Evolutionary conservation across 2,888 invertebrate species (phyloP).

Genomic region (Biston betularia): DNA sequence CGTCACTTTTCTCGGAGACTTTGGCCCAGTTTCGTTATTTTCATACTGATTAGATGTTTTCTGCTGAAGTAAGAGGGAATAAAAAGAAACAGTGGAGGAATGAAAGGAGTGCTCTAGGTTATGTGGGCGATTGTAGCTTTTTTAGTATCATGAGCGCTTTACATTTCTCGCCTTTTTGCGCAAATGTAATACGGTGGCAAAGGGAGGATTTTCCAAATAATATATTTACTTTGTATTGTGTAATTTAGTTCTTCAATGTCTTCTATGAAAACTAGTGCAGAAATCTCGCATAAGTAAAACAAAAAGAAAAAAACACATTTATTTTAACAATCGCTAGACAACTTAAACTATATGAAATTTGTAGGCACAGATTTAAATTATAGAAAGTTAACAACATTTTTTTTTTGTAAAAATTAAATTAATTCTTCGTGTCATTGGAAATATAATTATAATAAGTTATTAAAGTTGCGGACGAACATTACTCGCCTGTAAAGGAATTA

Average conservation of each 20-base stretch:
- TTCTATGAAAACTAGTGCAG: no score
- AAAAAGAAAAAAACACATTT: no score
- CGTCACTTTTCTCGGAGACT: constrained; percentile 43
- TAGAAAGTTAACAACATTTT: no score
- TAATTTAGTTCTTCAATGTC: not conserved
- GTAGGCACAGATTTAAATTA: no score
- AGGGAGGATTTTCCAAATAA: not conserved
- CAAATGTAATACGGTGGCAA: constrained; percentile 13
- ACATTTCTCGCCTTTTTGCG: constrained; percentile 13
- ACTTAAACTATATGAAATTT: no score
- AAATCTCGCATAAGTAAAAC: no score
- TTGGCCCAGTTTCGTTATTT: constrained; percentile 48
- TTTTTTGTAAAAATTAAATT: no score
- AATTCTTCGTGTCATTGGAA: no score
- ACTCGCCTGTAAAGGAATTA: no score
- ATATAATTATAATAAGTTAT: no score
- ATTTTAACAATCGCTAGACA: no score
- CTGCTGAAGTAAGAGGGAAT: constrained; percentile 2
- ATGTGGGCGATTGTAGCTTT: constrained; percentile 13
- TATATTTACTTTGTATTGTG: constrained; percentile 2
- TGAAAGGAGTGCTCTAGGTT: constrained; percentile 32
- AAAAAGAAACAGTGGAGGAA: constrained; percentile 18
- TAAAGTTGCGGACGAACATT: no score
- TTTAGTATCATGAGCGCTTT: constrained; percentile 25
- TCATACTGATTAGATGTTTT: constrained; percentile 32